Percentiles rank a stretch among this genome's conserved stretches.
phyloP scores from a whole-genome alignment of 1,140 invertebrate species.

The Drosophila albomicans region DNA sequence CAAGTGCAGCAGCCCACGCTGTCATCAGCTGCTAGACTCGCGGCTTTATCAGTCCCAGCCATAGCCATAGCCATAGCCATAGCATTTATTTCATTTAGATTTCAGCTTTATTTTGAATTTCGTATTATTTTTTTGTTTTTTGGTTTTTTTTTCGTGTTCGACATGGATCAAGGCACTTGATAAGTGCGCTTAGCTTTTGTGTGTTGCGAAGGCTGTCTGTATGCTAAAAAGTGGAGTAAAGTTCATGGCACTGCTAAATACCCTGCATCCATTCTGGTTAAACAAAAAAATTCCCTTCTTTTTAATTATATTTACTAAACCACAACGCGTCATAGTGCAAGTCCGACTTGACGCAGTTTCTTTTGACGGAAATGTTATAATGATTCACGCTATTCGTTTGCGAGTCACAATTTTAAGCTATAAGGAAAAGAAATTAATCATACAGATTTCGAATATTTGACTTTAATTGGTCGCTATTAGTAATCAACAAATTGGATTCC shows the following conservation, averaged over 20 bases:
- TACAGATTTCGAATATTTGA: background rate
- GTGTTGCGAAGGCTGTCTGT: slow-evolving; percentile 30
- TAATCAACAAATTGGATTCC: background rate
- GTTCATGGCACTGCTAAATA: slow-evolving; percentile 40
- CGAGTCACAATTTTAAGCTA: background rate
- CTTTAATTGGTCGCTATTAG: slow-evolving; percentile 9
- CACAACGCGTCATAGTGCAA: slow-evolving; percentile 18
- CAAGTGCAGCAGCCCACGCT: slow-evolving; percentile 73
- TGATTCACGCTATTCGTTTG: slow-evolving; percentile 27
- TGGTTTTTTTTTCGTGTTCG: slow-evolving; percentile 32
- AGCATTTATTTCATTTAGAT: slow-evolving; percentile 42
- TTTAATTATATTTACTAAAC: slow-evolving; percentile 11
- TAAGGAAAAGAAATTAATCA: slow-evolving; percentile 34
- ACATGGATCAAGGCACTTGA: slow-evolving; percentile 65
- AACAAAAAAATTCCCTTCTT: slow-evolving; percentile 5
- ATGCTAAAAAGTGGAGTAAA: slow-evolving; percentile 48
- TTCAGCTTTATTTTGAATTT: slow-evolving; percentile 38
- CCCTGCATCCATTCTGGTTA: slow-evolving; percentile 4
- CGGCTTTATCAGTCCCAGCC: slow-evolving; percentile 47
- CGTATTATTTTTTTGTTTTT: slow-evolving; percentile 14
- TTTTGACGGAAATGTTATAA: slow-evolving; percentile 2
- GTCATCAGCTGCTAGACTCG: slow-evolving; percentile 37
- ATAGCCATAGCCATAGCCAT: slow-evolving; percentile 23
- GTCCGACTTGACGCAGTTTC: slow-evolving; percentile 2
- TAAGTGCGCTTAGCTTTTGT: slow-evolving; percentile 53